Conservation (phyloP, 2,888 invertebrate species). For the Lepas anatifera region DNA sequence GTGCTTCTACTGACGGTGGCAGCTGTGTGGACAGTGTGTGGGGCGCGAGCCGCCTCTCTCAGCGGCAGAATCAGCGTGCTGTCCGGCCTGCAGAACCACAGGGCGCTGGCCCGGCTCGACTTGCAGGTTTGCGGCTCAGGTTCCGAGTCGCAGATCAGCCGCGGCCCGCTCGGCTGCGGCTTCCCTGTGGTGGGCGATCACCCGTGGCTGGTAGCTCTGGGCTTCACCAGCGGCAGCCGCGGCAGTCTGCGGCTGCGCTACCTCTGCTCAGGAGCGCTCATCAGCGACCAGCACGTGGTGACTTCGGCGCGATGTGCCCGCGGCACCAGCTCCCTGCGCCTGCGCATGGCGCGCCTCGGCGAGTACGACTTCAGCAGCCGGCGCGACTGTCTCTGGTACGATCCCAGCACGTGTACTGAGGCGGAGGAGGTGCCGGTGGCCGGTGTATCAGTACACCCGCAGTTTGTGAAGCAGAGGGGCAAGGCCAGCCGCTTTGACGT, state of each 20-base stretch:
- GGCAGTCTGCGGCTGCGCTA: neutral
- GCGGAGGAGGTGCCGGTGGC: neutral
- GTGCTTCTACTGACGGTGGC: too few species aligned
- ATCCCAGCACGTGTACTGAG: neutral
- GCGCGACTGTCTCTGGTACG: neutral
- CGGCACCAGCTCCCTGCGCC: too few species aligned
- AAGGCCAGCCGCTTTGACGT: neutral
- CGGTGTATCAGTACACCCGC: neutral
- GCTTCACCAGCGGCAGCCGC: neutral
- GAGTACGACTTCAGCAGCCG: neutral
- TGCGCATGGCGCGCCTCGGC: neutral
- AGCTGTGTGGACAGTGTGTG: too few species aligned
- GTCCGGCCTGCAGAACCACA: neutral
- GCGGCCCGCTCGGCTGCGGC: conserved; percentile 7
- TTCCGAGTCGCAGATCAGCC: neutral
- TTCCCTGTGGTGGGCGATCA: conserved; percentile 4
- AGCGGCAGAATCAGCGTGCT: too few species aligned
- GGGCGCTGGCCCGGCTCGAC: neutral
- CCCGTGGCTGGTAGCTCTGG: conserved; percentile 7
- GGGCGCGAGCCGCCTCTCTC: too few species aligned
- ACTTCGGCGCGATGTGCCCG: neutral
- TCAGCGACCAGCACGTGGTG: neutral
- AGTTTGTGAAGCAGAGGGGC: neutral
- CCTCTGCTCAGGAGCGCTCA: neutral
- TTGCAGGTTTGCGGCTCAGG: neutral